Evolutionary conservation across 1,140 invertebrate species (phyloP).

Genomic region (Globodera ellingtonae): DNA sequence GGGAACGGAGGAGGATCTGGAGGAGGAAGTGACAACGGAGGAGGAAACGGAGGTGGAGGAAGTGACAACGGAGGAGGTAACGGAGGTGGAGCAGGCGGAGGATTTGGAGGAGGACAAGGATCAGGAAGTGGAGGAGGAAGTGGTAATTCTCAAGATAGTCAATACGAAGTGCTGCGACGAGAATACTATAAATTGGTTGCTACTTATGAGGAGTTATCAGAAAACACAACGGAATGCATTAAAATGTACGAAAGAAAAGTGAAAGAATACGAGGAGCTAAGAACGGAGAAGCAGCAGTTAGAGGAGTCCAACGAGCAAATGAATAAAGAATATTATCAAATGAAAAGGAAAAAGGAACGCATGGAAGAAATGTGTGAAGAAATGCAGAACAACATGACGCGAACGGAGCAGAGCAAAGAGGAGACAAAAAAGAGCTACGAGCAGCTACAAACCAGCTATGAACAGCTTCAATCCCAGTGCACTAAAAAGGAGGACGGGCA

Average conservation of each 20-base stretch:
- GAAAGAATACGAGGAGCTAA: background rate
- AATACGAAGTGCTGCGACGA: background rate
- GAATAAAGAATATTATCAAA: background rate
- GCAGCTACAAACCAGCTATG: background rate
- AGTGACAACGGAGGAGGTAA: no score
- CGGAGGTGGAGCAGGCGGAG: background rate
- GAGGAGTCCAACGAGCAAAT: background rate
- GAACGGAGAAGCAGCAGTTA: background rate
- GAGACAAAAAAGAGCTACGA: background rate
- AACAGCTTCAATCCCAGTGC: background rate
- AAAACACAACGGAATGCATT: background rate
- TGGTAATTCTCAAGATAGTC: background rate
- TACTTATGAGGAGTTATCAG: background rate
- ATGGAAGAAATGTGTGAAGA: background rate
- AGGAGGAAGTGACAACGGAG: no score
- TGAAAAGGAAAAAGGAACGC: background rate
- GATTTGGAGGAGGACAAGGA: background rate
- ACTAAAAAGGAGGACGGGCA: background rate
- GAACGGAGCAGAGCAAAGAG: background rate
- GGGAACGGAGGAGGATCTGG: background rate
- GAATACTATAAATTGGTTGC: background rate
- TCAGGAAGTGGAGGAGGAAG: background rate
- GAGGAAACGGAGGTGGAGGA: no score
- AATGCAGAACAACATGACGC: background rate
- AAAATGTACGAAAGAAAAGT: background rate